Evolutionary conservation across 2,113 vertebrate species (phyloP).

Genomic region (Dipodomys merriami): DNA sequence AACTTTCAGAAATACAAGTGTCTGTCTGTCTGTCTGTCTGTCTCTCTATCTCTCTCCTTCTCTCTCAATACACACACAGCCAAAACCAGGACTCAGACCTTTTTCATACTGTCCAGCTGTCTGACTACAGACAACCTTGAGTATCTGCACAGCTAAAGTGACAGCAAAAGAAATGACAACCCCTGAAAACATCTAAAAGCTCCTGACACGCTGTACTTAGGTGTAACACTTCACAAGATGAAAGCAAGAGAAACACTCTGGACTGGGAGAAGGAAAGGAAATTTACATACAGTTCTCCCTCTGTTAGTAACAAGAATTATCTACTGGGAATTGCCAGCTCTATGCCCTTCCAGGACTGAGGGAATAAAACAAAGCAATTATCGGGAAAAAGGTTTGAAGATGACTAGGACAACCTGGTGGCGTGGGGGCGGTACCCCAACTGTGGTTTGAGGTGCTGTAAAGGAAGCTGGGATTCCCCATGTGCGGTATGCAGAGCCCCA

Average conservation of each 20-base stretch:
- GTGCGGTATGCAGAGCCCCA: neutral
- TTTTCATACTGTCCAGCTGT: constrained; percentile 21
- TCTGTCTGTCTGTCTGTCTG: neutral
- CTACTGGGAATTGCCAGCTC: neutral
- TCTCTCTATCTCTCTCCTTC: no score
- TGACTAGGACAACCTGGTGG: neutral
- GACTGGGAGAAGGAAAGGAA: neutral
- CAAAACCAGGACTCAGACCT: neutral
- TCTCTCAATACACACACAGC: no score
- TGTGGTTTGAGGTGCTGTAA: neutral
- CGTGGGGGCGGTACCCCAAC: neutral
- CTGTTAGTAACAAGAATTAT: neutral
- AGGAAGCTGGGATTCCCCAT: neutral
- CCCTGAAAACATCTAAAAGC: neutral
- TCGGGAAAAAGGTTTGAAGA: neutral
- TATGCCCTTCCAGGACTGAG: neutral
- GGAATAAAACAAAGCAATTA: no score
- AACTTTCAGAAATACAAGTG: neutral
- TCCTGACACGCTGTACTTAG: neutral
- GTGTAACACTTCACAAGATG: neutral
- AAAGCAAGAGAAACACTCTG: neutral
- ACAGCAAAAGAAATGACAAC: neutral
- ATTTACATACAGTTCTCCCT: neutral
- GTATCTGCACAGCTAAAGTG: neutral
- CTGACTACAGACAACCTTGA: neutral